Base-by-base conservation (phyloP, 2,113 vertebrate genomes). In the Cyprinus carpio region DNA sequence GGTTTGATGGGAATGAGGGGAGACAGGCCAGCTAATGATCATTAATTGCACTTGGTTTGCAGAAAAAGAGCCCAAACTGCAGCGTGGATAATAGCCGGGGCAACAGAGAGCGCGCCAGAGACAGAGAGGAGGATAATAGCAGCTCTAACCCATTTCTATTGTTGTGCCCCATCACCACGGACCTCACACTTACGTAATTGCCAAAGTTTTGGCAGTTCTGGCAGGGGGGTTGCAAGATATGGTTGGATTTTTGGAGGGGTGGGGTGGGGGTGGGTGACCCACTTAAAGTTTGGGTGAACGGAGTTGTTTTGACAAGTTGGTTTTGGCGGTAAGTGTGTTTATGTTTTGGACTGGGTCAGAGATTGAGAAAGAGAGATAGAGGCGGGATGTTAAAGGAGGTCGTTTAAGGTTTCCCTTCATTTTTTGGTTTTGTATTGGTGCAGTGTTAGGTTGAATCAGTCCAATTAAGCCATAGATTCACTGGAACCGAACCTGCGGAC, bases 1-100 rank as follows among this genome's bases (percentile, higher is more conserved):
- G 91, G 92, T 95, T 95, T 97, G 95, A 96, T 88, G 96, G 95
- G 96, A 96, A 94, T 78, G 88, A 29, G 92, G 94, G 82, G 87
- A 96, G 97, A 97, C 98, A 96, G 95, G 93, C 90, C 95, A 95
- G 96, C 97, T 97, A 97, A 97, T 96, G 97, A 97, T 97, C 95
- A 95, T 97, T 98, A 97, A 98, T 97, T 97, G 96, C 94, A 95
- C 95, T 96, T 95, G 91, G 92, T 94, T 94, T 94, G 93, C 93
- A 91, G 95, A 94, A 95, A 96, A 95, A 93, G 93, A 95, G 93
- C 92, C 94, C 92, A 93, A 96, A 93, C 84, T 94, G 94, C 93
- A 93, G 89, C 92, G 94, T 88, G 92, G 91, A 92, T 91, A 90
- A 92, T 91, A 90, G 90, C 84, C 40, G n/a, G 29, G 82, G 85